These are phyloP conservation scores for Chionoecetes opilio DNA, from an alignment of 1,140 invertebrate genomes.

Conservation along the genomic window DNA sequence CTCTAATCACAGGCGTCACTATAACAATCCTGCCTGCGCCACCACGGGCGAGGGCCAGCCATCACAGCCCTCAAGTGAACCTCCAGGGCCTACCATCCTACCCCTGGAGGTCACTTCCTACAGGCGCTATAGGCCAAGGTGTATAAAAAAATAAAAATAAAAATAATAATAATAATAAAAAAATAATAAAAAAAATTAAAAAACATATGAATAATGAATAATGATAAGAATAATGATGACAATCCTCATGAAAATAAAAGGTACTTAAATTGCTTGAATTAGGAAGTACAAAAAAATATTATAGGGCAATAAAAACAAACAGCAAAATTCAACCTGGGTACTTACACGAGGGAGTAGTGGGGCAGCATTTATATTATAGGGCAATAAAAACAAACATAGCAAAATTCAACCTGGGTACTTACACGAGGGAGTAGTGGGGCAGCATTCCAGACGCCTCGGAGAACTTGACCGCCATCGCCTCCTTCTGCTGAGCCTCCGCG, in stretches of 20 bases:
- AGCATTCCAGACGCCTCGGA: constrained; percentile 82
- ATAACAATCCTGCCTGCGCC: too few species aligned
- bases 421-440: constrained; percentile 73
- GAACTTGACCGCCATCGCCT: constrained; percentile 89
- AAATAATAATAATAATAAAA: too few species aligned
- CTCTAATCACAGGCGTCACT: too few species aligned
- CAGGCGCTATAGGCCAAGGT: too few species aligned
- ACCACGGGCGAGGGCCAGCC: too few species aligned
- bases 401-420: constrained; percentile 63
- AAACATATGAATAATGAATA: too few species aligned
- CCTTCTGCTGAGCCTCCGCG: constrained; percentile 83
- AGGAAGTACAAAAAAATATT: not conserved
- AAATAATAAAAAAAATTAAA: too few species aligned
- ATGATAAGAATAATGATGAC: too few species aligned
- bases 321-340: not conserved
- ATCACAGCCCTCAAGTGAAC: too few species aligned
- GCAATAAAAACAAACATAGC: not conserved
- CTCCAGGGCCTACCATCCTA: too few species aligned
- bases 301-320: not conserved
- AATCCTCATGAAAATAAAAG: not conserved
- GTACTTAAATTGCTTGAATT: not conserved
- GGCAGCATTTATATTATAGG: not conserved
- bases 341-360: not conserved
- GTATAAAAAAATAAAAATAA: too few species aligned
- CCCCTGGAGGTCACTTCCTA: too few species aligned